phyloP scores from a whole-genome alignment of 2,888 invertebrate species.

The Arrhopalites spinosus region DNA sequence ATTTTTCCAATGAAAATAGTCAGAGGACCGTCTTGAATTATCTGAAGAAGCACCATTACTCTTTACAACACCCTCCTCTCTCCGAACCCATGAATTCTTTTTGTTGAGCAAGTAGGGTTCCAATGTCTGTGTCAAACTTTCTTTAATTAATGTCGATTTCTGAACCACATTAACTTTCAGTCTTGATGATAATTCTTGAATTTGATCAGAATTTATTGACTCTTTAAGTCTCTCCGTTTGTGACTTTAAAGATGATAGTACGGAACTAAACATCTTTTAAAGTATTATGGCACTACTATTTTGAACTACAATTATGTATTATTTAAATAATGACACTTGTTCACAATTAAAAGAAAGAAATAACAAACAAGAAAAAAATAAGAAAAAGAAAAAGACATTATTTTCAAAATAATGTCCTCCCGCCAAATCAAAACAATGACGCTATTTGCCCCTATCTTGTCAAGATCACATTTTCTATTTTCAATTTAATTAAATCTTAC shows the following conservation, averaged over 20 bases:
- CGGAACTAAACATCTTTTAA: constrained; percentile 51
- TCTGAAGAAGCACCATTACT: not conserved
- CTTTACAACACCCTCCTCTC: not conserved
- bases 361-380: not conserved
- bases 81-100: not conserved
- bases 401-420: too few relatives aligned
- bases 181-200: constrained; percentile 49
- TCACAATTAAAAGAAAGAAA: not conserved
- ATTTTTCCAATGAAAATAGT: not conserved
- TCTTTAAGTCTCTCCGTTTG: constrained; percentile 50
- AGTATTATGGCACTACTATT: not conserved
- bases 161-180: constrained; percentile 52
- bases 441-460: too few relatives aligned
- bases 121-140: constrained; percentile 48
- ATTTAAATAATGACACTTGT: not conserved
- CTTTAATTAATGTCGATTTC: constrained; percentile 46
- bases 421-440: too few relatives aligned
- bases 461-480: too few relatives aligned
- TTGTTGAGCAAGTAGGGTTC: constrained; percentile 39
- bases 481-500: too few relatives aligned
- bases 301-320: not conserved
- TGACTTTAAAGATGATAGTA: constrained; percentile 43
- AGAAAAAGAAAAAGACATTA: too few relatives aligned
- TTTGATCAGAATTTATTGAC: constrained; percentile 45
- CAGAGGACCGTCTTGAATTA: not conserved